These are phyloP conservation scores for Pemphredon lugubris DNA, from an alignment of 2,888 invertebrate species.

Conservation along the genomic window DNA sequence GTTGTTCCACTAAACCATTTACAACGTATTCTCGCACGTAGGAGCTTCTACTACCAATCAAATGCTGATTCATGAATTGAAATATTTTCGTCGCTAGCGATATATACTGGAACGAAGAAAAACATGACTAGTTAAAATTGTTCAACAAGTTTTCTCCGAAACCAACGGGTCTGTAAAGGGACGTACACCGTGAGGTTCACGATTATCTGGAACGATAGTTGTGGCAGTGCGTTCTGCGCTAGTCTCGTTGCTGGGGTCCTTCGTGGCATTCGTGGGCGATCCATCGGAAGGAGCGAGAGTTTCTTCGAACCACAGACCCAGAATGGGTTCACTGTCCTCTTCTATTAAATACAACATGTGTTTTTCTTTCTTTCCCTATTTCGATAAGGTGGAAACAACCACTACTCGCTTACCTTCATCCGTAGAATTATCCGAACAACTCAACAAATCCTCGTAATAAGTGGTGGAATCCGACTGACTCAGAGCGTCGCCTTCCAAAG, in stretches of 20 bases:
- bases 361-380: constrained; percentile 68
- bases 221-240: constrained; percentile 82
- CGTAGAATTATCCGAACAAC: constrained; percentile 94
- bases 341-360: constrained; percentile 82
- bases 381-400: too few species aligned
- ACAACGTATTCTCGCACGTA: constrained; percentile 87
- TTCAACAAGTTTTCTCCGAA: neutral
- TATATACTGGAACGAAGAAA: constrained; percentile 85
- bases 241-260: constrained; percentile 81
- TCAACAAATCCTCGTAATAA: constrained; percentile 97
- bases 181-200: constrained; percentile 88
- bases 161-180: neutral
- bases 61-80: constrained; percentile 91
- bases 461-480: constrained; percentile 96
- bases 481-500: constrained; percentile 92
- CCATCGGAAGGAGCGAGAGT: constrained; percentile 91
- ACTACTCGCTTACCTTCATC: constrained; percentile 94
- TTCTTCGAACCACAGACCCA: constrained; percentile 97
- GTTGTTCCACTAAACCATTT: constrained; percentile 90
- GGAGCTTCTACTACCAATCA: constrained; percentile 88
- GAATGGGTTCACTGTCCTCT: constrained; percentile 91
- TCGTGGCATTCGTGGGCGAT: constrained; percentile 83
- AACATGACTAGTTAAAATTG: neutral
- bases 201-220: constrained; percentile 88
- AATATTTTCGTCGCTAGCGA: constrained; percentile 93